Base-by-base conservation (phyloP, 2,888 invertebrate species). In the Erebia aethiops region DNA sequence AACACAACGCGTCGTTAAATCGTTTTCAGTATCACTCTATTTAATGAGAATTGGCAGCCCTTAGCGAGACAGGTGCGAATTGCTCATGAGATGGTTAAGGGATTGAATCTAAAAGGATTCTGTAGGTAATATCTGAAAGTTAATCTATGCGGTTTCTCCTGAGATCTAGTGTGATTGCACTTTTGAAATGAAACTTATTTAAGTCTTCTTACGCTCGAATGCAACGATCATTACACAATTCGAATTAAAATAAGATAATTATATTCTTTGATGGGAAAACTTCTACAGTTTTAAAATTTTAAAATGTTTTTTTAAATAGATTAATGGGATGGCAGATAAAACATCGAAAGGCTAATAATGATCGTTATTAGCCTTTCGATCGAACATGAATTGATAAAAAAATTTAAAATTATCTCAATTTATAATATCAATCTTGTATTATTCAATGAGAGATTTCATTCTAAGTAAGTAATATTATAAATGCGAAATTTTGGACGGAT, bases 71-170 rank as follows among this genome's bases (percentile, higher is more conserved):
- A 58, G 58, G 57, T 67, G 67, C 49, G 49, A 58, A 67, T 67
- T 67, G 16, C 58, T 58, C 58, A 16, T 58, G 46, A 65, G 41
- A 57, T 54, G 52, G 16, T 35, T 35, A 54, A 70, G 54, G 70
- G 65, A 69, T 71, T 71, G 69, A 71, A 73, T 73, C 66, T 76
- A 75, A 77, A 77, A 71, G 75, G 76, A 76, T 77, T 74, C 70
- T 72, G 73, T 67, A 35, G 35, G 35, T 7, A 70, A 71, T 72
- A 68, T 68, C 68, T 70, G n/a, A 52, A 69, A 66, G 66, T 71
- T 73, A 69, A 71, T 71, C 66, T 73, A 69, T 65, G 68, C 70
- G 70, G 70, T 70, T 73, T 70, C 64, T 65, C 67, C 64, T 43
- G 60, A 70, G 60, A 68, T 70, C 67, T 54, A 18, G 43, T 56